Conservation (phyloP, 2,113 vertebrate species). For the Cololabis saira region DNA sequence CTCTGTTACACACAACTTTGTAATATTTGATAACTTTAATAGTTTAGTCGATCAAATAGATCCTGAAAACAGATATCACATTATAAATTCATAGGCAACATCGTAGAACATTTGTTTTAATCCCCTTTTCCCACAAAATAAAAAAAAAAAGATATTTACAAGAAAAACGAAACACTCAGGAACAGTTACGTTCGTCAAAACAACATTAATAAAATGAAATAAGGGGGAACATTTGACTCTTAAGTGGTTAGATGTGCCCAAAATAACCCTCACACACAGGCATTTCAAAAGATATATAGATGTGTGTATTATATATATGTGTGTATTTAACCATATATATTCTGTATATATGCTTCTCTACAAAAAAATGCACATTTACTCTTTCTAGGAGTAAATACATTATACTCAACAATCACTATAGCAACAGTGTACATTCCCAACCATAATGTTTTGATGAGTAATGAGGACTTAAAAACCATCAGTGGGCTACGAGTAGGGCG, state of each 20-base stretch:
- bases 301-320: conserved; percentile 62
- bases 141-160: conserved; percentile 74
- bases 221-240: conserved; percentile 49
- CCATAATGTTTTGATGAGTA: conserved; percentile 58
- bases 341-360: conserved; percentile 74
- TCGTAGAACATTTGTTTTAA: conserved; percentile 59
- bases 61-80: conserved; percentile 65
- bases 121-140: conserved; percentile 51
- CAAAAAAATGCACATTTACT: conserved; percentile 74
- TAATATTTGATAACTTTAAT: conserved; percentile 58
- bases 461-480: conserved; percentile 53
- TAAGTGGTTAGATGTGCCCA: conserved; percentile 55
- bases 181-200: conserved; percentile 52
- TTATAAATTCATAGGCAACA: conserved; percentile 61
- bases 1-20: conserved; percentile 41
- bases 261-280: conserved; percentile 62
- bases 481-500: conserved; percentile 42
- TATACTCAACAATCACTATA: conserved; percentile 80
- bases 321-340: conserved; percentile 70
- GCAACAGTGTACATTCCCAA: conserved; percentile 79
- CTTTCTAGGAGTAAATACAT: conserved; percentile 81
- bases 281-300: conserved; percentile 71
- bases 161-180: conserved; percentile 46
- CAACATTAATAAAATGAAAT: conserved; percentile 28
- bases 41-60: conserved; percentile 49